Evolutionary conservation across 2,113 vertebrate genomes (phyloP), one percentile per base, ranked within the genome.

Genomic region (Panthera leo): DNA sequence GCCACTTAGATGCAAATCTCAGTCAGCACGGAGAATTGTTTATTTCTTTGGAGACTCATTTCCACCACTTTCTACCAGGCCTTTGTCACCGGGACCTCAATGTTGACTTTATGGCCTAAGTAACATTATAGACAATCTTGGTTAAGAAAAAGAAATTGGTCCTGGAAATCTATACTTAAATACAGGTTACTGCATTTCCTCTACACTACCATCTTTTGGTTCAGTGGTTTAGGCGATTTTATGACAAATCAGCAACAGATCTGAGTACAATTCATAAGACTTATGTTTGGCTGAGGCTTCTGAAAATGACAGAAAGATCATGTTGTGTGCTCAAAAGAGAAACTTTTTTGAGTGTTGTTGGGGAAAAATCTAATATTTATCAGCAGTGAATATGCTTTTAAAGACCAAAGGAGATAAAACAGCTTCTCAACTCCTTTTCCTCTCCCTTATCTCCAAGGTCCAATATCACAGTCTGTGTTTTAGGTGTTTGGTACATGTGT

Each of bases 31-130:
- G 51, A 86, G 73, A 61, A n/a, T 63, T 73, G 90, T 82, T 96
- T 89, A 73, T 95, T 91, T 97, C 34, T 85, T 65, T 36, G 78
- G 36, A 75, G 58, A 58, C 34, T 91, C 45, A 58, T 80, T 97
- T 83, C 75, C 14, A 90, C 13, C 25, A 78, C 39, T 89, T 31
- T 87, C 45, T 94, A 58, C 14, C 82, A 85, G 61, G 18, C 42
- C n/a, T 91, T 27, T 19, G 4, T 96, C 45, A 18, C 48, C 48
- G 6, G 45, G 92, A 93, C 48, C 58, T 93, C 89, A 91, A 3
- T 76, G 61, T 93, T 96, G 86, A 83, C 45, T 82, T 87, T 76
- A 95, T 85, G 71, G 34, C 34, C 68, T 73, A 78, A 78, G 89
- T 85, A 76, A 83, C 36, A 23, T 55, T 85, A 45, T 82, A 75